A percentile compares a stretch with the other conserved stretches of the same genome.
phyloP scores from a whole-genome alignment of 2,113 vertebrate species.

The Orientallactaga bullata region DNA sequence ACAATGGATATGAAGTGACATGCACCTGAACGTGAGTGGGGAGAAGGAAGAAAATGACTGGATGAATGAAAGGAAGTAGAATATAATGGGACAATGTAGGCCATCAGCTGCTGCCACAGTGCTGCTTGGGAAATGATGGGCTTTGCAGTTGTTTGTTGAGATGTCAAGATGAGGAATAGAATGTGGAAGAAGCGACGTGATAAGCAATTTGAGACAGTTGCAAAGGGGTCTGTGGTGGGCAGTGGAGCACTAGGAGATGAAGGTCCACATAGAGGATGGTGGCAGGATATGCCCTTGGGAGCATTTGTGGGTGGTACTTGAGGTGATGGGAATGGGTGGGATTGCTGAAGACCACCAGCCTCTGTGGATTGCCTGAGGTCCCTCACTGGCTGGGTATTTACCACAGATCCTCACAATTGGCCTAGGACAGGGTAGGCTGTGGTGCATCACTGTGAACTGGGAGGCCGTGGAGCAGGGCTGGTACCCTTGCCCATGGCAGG shows the following conservation, averaged over 20 bases:
- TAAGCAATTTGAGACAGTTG: not conserved
- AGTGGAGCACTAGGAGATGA: not conserved
- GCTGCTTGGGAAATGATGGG: not conserved
- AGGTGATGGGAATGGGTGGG: not conserved
- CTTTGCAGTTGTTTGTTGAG: not conserved
- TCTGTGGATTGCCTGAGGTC: too few relatives aligned
- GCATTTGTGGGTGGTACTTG: not conserved
- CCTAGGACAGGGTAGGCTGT: accelerated
- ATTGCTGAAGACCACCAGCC: not conserved
- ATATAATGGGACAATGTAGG: not conserved
- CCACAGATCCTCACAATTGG: not conserved
- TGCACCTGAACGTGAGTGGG: not conserved
- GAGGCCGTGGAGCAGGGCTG: not conserved
- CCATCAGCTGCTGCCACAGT: too few relatives aligned
- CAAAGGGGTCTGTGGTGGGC: not conserved
- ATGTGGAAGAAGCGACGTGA: not conserved
- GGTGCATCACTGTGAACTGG: accelerated
- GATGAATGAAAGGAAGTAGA: not conserved
- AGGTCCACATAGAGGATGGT: not conserved
- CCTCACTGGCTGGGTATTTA: not conserved
- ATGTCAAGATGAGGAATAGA: not conserved
- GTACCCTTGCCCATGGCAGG: accelerated
- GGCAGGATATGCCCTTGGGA: not conserved
- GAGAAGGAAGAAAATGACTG: not conserved
- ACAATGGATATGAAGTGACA: too few relatives aligned